Evolutionary conservation across 2,888 invertebrate species (phyloP).

Genomic region (Metellina segmentata): DNA sequence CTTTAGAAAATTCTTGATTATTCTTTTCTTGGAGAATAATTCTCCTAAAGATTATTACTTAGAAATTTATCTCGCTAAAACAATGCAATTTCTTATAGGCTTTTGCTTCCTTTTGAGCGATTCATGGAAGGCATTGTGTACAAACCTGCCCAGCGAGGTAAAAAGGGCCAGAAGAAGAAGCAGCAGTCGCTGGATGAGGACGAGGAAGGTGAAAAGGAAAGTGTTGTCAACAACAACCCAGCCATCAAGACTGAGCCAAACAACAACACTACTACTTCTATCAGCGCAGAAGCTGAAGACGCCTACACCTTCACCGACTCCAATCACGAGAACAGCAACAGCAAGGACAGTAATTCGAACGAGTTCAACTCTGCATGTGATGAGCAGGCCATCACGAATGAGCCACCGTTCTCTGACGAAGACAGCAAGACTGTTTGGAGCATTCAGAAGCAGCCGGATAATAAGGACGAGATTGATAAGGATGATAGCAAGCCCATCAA

Average conservation of each 20-base stretch:
- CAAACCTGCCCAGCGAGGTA: slow-evolving; percentile 80
- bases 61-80: not conserved
- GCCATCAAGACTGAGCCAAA: slow-evolving; percentile 13
- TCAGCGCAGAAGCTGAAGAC: slow-evolving; percentile 53
- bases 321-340: slow-evolving; percentile 73
- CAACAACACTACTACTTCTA: slow-evolving; percentile 4
- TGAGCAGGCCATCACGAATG: slow-evolving; percentile 46
- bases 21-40: not conserved
- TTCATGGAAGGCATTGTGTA: slow-evolving; percentile 77
- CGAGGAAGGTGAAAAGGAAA: slow-evolving; percentile 3
- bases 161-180: slow-evolving; percentile 63
- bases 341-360: slow-evolving; percentile 71
- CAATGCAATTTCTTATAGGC: slow-evolving; percentile 68
- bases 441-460: slow-evolving; percentile 70
- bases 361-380: slow-evolving; percentile 60
- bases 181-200: slow-evolving; percentile 16
- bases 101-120: slow-evolving; percentile 79
- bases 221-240: not conserved
- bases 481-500: slow-evolving; percentile 71
- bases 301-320: slow-evolving; percentile 71
- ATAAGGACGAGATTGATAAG: slow-evolving; percentile 71
- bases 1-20: not conserved
- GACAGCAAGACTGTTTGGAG: slow-evolving; percentile 75
- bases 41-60: not conserved
- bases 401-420: slow-evolving; percentile 66